phyloP scores from a whole-genome alignment of 2,113 vertebrate genomes.

The Ranitomeya variabilis region DNA sequence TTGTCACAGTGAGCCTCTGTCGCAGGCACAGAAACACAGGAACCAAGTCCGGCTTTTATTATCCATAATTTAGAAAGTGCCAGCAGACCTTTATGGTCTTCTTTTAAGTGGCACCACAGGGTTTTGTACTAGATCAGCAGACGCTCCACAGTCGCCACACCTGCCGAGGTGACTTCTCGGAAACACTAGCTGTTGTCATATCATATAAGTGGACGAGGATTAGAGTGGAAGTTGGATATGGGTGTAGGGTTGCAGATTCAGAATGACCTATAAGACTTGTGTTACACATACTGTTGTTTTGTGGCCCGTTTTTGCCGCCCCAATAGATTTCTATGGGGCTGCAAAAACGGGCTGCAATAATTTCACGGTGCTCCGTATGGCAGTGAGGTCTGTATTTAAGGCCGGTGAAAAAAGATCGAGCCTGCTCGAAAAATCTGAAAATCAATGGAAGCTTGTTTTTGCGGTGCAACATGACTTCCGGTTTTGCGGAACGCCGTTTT shows the following conservation, averaged over 20 bases:
- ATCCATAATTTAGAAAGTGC: slow-evolving; percentile 2
- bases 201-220: neutral
- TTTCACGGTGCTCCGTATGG: no score
- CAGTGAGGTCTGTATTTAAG: no score
- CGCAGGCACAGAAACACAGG: neutral
- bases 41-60: neutral
- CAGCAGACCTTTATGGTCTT: neutral
- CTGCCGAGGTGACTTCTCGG: neutral
- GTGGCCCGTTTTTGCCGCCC: no score
- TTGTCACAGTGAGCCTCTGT: neutral
- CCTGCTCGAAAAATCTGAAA: no score
- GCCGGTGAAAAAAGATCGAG: no score
- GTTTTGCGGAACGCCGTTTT: no score
- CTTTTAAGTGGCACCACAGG: neutral
- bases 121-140: neutral
- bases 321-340: no score
- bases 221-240: neutral
- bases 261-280: no score
- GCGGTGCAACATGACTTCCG: no score
- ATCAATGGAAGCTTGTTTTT: no score
- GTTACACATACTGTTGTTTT: no score
- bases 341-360: no score
- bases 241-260: neutral
- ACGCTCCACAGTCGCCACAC: neutral
- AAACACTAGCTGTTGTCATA: neutral